These are phyloP conservation scores for Rhorus exstirpatorius DNA, from an alignment of 2,888 invertebrate genomes.

Conservation along the genomic window DNA sequence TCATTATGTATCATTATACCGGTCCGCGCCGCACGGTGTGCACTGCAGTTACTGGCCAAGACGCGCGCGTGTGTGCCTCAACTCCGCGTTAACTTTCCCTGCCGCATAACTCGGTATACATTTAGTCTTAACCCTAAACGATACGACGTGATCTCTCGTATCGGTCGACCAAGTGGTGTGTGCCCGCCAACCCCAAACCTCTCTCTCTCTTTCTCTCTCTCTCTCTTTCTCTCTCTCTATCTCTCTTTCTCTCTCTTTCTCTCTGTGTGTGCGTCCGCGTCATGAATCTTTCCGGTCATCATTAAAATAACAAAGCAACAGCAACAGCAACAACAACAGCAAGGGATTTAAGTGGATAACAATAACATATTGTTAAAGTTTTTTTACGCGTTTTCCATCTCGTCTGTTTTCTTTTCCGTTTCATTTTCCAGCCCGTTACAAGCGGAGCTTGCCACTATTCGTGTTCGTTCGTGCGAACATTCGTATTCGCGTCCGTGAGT, in stretches of 20 bases:
- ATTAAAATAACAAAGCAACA: no score
- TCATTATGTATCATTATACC: slow-evolving; percentile 86
- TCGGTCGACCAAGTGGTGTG: slow-evolving; percentile 32
- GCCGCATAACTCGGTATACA: slow-evolving; percentile 54
- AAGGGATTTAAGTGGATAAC: slow-evolving; percentile 20
- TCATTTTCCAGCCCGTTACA: no score
- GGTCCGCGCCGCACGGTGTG: slow-evolving; percentile 86
- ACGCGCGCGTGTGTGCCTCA: slow-evolving; percentile 82
- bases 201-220: no score
- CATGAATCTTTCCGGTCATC: slow-evolving; percentile 7
- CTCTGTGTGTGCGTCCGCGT: no score
- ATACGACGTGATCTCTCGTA: slow-evolving; percentile 71
- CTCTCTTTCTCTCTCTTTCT: no score
- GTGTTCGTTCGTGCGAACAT: slow-evolving; percentile 22
- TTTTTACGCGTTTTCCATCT: slow-evolving; percentile 31
- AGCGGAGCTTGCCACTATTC: no score
- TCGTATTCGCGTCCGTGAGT: background rate
- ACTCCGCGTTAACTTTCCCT: slow-evolving; percentile 71
- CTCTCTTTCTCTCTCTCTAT: no score
- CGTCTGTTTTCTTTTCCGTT: slow-evolving; percentile 31
- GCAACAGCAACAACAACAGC: background rate
- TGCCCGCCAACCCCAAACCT: no score
- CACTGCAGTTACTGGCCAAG: slow-evolving; percentile 83
- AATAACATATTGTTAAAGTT: slow-evolving; percentile 3
- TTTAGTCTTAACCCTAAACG: slow-evolving; percentile 68